phyloP scores from a whole-genome alignment of 2,888 invertebrate species.

The Drosophila robusta region DNA sequence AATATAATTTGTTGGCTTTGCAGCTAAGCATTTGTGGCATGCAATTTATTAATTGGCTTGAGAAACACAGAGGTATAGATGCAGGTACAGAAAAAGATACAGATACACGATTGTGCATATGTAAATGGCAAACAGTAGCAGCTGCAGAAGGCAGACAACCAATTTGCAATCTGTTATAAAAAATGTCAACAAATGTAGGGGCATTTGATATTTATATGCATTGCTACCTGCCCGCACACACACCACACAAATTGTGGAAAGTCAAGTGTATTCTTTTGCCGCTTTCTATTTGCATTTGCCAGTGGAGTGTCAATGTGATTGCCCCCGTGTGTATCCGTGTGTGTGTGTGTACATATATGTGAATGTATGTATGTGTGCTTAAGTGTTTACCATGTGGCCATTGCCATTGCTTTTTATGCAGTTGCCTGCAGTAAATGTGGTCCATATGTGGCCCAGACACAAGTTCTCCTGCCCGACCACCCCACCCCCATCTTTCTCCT shows the following conservation, averaged over 20 bases:
- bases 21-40: constrained; percentile 45
- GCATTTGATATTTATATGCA: constrained; percentile 64
- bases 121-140: constrained; percentile 26
- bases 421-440: constrained; percentile 55
- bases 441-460: constrained; percentile 48
- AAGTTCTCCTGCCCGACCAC: constrained; percentile 7
- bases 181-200: constrained; percentile 61
- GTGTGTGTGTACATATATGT: constrained; percentile 6
- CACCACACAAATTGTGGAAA: constrained; percentile 24
- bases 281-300: constrained; percentile 47
- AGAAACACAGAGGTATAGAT: constrained; percentile 6
- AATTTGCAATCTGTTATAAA: constrained; percentile 75
- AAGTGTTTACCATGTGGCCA: constrained; percentile 31
- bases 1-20: constrained; percentile 49
- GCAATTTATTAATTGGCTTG: constrained; percentile 67
- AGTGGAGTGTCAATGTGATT: constrained; percentile 47
- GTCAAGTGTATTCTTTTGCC: constrained; percentile 59
- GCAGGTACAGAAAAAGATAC: constrained; percentile 9
- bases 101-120: constrained; percentile 1
- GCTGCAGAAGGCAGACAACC: constrained; percentile 64
- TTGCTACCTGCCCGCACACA: constrained; percentile 42
- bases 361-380: constrained; percentile 13
- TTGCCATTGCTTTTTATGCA: constrained; percentile 45
- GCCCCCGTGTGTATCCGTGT: constrained; percentile 4
- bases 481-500: not conserved